A percentile compares a stretch with the other conserved stretches of the same genome.
Conservation (phyloP, 1,140 invertebrate genomes). For the Heliconius hewitsoni region DNA sequence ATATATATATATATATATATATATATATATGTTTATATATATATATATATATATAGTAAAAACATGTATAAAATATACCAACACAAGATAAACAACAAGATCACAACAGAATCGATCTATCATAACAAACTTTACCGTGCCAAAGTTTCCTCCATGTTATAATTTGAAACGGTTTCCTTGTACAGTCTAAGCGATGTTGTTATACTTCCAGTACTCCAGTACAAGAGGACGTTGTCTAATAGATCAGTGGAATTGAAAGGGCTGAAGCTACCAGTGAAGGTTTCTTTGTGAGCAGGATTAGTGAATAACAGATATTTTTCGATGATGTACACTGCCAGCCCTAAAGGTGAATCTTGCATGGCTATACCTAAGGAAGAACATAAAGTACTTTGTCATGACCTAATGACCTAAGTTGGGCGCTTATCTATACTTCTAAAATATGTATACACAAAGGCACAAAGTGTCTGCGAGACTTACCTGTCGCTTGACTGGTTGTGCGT, state of each 20-base stretch:
- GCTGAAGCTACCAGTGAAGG: slow-evolving; percentile 83
- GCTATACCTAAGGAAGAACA: slow-evolving; percentile 77
- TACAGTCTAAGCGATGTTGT: slow-evolving; percentile 86
- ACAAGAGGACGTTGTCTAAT: slow-evolving; percentile 89
- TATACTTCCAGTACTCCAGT: slow-evolving; percentile 87
- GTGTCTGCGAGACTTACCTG: too few species aligned
- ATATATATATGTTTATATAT: too few species aligned
- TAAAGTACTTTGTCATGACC: too few species aligned
- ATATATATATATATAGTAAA: too few species aligned
- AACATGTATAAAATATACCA: too few species aligned
- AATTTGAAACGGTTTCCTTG: slow-evolving; percentile 80
- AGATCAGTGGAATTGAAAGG: slow-evolving; percentile 84
- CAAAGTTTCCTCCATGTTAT: slow-evolving; percentile 55
- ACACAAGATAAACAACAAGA: too few species aligned
- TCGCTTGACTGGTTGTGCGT: too few species aligned
- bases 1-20: too few species aligned
- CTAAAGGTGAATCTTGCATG: slow-evolving; percentile 84
- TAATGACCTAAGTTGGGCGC: too few species aligned
- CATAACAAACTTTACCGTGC: slow-evolving; percentile 55
- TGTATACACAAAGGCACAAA: too few species aligned
- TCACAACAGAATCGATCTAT: slow-evolving; percentile 3
- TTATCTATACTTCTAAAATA: too few species aligned
- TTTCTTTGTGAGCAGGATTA: slow-evolving; percentile 64
- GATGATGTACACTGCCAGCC: slow-evolving; percentile 87
- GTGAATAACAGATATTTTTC: slow-evolving; percentile 89